Evolutionary conservation across 2,888 invertebrate species (phyloP), one percentile per base, ranked within the genome.

Genomic region (Melieria crassipennis): DNA sequence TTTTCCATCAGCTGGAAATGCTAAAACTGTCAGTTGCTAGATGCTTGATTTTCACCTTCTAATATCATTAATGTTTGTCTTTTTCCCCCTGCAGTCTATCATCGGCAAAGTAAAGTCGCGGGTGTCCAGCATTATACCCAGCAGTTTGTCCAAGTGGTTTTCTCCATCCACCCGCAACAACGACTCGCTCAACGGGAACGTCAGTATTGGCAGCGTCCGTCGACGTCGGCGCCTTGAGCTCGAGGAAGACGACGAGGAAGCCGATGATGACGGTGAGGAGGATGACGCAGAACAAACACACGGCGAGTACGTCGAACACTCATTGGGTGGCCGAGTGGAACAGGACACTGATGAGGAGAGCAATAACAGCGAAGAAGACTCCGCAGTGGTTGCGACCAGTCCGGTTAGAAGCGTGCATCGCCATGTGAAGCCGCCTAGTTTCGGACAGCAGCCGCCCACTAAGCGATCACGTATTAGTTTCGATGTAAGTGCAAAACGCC

Each of bases 21-120:
- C 55, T 56, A 3, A 30, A 30, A 30, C 30, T 30, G 30, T 30
- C 30, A 30, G 30, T 30, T 30, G 30, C 30, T 30, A 30, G 30
- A 2, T 30, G 62, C 30, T 50, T 5, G 30, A 16, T 55, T 52
- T 52, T 42, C 50, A 61, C 9, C 46, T 69, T 45, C 4, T 52
- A 46, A 52, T 50, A 42, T 69, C 45, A 65, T 45, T 48, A 73
- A 73, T 73, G 71, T 48, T 69, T 69, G n/a, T 47, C 64, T 45
- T 57, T 16, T 46, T 61, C 11, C 30, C 16, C 69, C 81, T 82
- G 46, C 78, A 87, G 86, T 86, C 86, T 68, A 82, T 87, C 73
- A 85, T 87, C 72, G 83, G 82, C 71, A 86, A 85, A 79, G 81
- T 87, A 50, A 85, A 84, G 70, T 84, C 81, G 61, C 83, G 84